These are phyloP conservation scores for Acrocephalus arundinaceus DNA, from an alignment of 2,113 vertebrate genomes.

Conservation along the genomic window DNA sequence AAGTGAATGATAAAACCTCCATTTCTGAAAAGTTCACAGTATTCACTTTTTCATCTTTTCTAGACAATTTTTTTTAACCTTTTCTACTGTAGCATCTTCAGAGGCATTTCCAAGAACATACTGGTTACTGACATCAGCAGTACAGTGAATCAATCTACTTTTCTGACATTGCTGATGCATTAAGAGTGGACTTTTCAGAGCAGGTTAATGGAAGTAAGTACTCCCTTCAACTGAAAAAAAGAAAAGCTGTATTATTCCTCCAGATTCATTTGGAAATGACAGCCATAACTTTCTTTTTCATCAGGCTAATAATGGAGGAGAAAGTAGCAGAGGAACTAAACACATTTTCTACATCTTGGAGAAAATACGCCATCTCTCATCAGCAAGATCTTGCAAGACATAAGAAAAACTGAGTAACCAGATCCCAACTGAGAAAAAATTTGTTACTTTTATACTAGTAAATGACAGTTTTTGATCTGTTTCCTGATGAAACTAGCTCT, in stretches of 20 bases:
- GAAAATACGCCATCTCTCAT: neutral
- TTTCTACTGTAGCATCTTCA: neutral
- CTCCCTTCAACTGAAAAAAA: neutral
- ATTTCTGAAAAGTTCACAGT: neutral
- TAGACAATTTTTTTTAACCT: neutral
- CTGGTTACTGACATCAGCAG: neutral
- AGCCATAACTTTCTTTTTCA: neutral
- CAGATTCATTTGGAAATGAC: neutral
- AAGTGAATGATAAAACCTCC: neutral
- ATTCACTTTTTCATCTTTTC: conserved; percentile 3
- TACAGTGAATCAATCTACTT: neutral
- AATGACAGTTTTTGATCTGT: neutral
- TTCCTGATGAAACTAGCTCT: neutral
- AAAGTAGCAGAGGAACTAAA: neutral
- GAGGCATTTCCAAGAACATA: neutral
- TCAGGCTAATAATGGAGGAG: neutral
- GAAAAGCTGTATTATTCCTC: neutral
- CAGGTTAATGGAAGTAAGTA: conserved; percentile 4
- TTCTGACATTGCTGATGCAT: neutral
- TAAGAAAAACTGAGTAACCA: neutral
- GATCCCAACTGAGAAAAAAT: neutral
- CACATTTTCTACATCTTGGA: neutral
- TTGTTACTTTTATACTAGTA: neutral
- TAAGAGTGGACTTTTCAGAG: neutral
- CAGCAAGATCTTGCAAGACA: neutral